These are phyloP conservation scores for Epinotia ramella DNA, from an alignment of 2,888 invertebrate genomes.

Conservation along the genomic window DNA sequence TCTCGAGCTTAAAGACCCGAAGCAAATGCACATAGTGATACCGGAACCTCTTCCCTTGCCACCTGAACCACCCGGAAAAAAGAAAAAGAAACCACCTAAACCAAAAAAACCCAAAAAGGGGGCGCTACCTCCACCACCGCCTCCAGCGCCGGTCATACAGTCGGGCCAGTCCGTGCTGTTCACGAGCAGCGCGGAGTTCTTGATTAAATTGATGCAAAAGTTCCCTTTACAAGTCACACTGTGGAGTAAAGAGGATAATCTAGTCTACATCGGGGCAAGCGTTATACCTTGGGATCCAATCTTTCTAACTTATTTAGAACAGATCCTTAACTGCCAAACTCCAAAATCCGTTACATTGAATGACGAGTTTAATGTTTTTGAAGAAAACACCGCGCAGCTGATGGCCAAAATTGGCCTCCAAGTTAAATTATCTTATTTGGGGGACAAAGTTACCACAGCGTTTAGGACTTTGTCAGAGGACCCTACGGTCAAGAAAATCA, in stretches of 20 bases:
- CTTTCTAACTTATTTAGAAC: constrained; percentile 66
- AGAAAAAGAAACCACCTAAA: constrained; percentile 63
- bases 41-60: constrained; percentile 77
- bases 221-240: constrained; percentile 71
- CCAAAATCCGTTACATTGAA: constrained; percentile 65
- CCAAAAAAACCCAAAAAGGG: constrained; percentile 69
- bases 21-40: constrained; percentile 76
- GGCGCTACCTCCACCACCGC: constrained; percentile 61
- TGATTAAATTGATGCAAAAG: constrained; percentile 73
- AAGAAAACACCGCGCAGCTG: constrained; percentile 74
- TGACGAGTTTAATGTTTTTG: constrained; percentile 77
- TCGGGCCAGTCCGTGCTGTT: constrained; percentile 78
- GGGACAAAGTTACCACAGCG: constrained; percentile 70
- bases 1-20: constrained; percentile 77
- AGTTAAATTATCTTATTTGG: constrained; percentile 71
- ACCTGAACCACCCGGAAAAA: constrained; percentile 70
- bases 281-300: constrained; percentile 72
- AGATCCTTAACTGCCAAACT: constrained; percentile 59
- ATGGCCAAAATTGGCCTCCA: constrained; percentile 75
- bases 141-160: constrained; percentile 75
- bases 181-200: constrained; percentile 71
- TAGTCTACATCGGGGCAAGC: constrained; percentile 68
- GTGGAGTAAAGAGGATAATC: constrained; percentile 77
- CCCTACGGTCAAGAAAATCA: constrained; percentile 66
- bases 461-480: constrained; percentile 79